Evolutionary conservation across 2,888 invertebrate genomes (phyloP).

Genomic region (Protodeltote pygarga): DNA sequence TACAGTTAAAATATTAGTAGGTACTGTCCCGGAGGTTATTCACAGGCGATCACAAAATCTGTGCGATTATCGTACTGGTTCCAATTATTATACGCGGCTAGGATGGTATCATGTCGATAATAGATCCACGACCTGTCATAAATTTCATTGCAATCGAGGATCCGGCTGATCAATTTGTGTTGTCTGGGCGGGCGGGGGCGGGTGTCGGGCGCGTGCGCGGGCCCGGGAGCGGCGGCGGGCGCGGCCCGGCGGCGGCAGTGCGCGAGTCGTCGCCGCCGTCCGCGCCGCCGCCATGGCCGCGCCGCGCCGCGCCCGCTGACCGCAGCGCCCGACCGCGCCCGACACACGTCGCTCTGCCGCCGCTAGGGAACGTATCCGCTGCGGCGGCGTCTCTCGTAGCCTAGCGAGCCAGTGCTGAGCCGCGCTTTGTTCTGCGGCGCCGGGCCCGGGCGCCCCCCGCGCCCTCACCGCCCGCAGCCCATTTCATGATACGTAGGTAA

Average conservation of each 20-base stretch:
- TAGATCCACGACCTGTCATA: slow-evolving; percentile 83
- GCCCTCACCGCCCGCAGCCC: slow-evolving; percentile 57
- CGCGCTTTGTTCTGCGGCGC: slow-evolving; percentile 63
- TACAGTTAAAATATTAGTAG: slow-evolving; percentile 23
- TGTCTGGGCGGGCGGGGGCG: slow-evolving; percentile 50
- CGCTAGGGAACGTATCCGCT: slow-evolving; percentile 68
- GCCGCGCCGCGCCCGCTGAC: slow-evolving; percentile 76
- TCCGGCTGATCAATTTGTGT: slow-evolving; percentile 81
- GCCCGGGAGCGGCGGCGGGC: slow-evolving; percentile 55
- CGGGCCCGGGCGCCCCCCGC: slow-evolving; percentile 55
- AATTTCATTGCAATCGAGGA: slow-evolving; percentile 84
- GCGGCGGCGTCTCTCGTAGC: slow-evolving; percentile 40
- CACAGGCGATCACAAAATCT: slow-evolving; percentile 53
- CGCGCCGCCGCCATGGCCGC: slow-evolving; percentile 82
- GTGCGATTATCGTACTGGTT: slow-evolving; percentile 59
- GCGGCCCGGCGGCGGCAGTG: slow-evolving; percentile 75
- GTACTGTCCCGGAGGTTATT: slow-evolving; percentile 21
- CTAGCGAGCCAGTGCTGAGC: slow-evolving; percentile 50
- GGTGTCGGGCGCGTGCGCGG: slow-evolving; percentile 55
- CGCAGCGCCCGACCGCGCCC: slow-evolving; percentile 71
- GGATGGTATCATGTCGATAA: slow-evolving; percentile 74
- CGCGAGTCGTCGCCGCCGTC: slow-evolving; percentile 75
- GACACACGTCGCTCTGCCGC: slow-evolving; percentile 61
- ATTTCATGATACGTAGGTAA: slow-evolving; percentile 74
- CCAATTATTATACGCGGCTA: slow-evolving; percentile 61